Base-by-base conservation (phyloP, 1,140 invertebrate genomes). In the Panagrolaimus sp. region DNA sequence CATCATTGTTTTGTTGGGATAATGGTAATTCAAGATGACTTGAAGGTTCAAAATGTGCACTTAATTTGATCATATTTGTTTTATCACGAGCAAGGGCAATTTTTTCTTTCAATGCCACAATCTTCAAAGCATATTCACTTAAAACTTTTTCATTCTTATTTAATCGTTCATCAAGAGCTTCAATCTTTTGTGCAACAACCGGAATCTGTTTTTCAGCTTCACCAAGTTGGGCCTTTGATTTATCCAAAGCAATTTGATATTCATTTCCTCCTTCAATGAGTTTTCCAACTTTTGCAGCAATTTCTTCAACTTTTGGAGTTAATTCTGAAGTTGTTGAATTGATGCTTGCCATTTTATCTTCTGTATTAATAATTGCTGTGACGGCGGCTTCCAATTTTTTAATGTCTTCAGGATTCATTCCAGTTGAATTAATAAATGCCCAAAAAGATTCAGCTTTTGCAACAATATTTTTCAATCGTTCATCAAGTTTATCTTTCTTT, bases 1-100 rank as follows among this genome's bases (percentile, higher is more conserved):
- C 87, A 28, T 91, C 86, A 1, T 90, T 89, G 1, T 96, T 80
- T 76, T 89, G 89, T 21, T 90, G 88, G 0, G 94, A 93, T 74
- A 94, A 90, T 68, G 90, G 88, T 21, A 96, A 81, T 78, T 95
- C 89, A 0, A 97, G 84, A 0, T 89, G 90, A 1, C 92, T 91
- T 69, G 89, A 90, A 0, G 88, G 87, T 69, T 89, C 88, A 85
- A 98, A 95, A 1, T 88, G 88, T 1, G 95, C 88, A n/a, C 93
- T 94, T 24, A 91, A 87, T 78, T 89, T 89, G 58, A 88, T 86
- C 84, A 86, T 85, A 74, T 89, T 89, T 9, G 91, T 90, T 9
- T 89, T 82, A 81, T 91, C 89, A 67, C 91, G 86, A 1, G 92
- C 92, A 62, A 90, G 86, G 52, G 89, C 89, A 62, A 95, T 90